phyloP scores from a whole-genome alignment of 2,888 invertebrate species.

The Rhogogaster chlorosoma region DNA sequence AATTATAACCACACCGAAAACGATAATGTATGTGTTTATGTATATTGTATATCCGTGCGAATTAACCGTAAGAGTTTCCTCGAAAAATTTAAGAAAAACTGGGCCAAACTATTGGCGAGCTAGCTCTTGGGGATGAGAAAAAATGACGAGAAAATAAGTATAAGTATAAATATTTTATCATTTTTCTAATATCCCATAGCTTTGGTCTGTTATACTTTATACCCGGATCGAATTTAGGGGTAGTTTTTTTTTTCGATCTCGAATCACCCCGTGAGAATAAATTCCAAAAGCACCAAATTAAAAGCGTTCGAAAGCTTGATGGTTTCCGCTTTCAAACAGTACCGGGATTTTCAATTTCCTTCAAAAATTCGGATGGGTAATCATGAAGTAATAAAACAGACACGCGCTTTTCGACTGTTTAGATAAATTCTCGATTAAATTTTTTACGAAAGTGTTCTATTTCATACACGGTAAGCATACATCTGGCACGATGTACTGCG shows the following conservation, averaged over 20 bases:
- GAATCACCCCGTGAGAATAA: not conserved
- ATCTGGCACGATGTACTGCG: too few relatives aligned
- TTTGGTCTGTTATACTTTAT: not conserved
- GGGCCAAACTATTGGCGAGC: conserved; percentile 53
- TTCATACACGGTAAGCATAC: too few relatives aligned
- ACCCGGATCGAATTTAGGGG: not conserved
- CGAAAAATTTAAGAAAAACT: conserved; percentile 63
- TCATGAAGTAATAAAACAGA: not conserved
- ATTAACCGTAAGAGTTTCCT: not conserved
- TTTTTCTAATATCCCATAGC: not conserved
- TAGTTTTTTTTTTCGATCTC: not conserved
- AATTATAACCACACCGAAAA: not conserved
- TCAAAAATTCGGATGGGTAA: not conserved
- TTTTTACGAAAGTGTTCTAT: not conserved
- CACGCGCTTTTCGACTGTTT: not conserved
- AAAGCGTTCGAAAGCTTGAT: not conserved
- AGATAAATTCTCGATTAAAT: not conserved
- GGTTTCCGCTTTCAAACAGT: not conserved
- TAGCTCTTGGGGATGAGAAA: conserved; percentile 42
- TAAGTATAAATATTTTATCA: not conserved
- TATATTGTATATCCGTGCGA: not conserved
- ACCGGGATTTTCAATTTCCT: not conserved
- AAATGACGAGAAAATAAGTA: not conserved
- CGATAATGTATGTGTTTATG: not conserved
- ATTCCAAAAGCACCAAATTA: not conserved